These are phyloP conservation scores for Temnothorax nylanderi DNA, from an alignment of 1,140 invertebrate species.

Conservation along the genomic window DNA sequence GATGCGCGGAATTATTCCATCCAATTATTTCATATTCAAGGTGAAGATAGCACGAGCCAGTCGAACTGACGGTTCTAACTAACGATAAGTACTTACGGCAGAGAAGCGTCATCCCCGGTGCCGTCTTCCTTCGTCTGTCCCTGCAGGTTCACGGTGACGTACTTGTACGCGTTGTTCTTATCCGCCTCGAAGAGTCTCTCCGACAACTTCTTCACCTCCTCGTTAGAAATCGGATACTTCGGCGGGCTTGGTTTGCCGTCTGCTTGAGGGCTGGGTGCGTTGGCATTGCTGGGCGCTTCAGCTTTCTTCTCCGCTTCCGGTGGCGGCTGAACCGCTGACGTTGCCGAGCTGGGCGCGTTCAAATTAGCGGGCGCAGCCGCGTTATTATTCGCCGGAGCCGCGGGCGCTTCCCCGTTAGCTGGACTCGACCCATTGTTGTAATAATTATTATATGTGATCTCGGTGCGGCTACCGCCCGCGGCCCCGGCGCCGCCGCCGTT, in stretches of 20 bases:
- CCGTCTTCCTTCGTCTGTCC: constrained; percentile 83
- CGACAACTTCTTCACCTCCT: constrained; percentile 82
- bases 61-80: not conserved
- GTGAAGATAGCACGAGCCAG: not conserved
- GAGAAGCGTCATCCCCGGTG: constrained; percentile 81
- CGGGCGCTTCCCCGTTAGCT: constrained; percentile 30
- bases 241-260: constrained; percentile 74
- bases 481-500: constrained; percentile 12
- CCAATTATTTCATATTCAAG: not conserved
- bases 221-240: constrained; percentile 79
- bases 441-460: constrained; percentile 84
- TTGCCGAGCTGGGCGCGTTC: not conserved
- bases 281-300: constrained; percentile 55
- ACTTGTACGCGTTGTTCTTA: constrained; percentile 83
- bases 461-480: constrained; percentile 71
- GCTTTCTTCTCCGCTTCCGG: constrained; percentile 43
- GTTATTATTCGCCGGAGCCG: constrained; percentile 33
- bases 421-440: constrained; percentile 80
- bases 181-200: constrained; percentile 83
- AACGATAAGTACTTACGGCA: constrained; percentile 79
- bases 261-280: constrained; percentile 55
- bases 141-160: constrained; percentile 83
- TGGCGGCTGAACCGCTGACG: constrained; percentile 36
- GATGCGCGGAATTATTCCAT: not conserved
- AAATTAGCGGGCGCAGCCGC: constrained; percentile 24